phyloP scores from a whole-genome alignment of 2,113 vertebrate species.

The Syngnathus scovelli region DNA sequence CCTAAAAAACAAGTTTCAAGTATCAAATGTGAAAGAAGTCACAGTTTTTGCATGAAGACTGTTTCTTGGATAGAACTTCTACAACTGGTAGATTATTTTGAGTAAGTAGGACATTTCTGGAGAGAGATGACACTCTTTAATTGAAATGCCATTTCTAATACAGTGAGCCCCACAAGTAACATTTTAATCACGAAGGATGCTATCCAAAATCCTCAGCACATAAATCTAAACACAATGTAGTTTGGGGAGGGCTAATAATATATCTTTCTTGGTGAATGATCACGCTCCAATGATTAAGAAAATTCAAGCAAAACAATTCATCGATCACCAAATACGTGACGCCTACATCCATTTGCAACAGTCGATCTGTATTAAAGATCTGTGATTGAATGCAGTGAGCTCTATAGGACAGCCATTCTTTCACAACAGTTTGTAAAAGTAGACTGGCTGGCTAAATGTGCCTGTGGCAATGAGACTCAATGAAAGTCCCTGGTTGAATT shows the following conservation, averaged over 20 bases:
- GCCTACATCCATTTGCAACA: neutral
- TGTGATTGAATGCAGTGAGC: neutral
- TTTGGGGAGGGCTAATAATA: neutral
- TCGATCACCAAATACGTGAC: neutral
- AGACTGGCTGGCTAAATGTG: no score
- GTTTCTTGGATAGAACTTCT: neutral
- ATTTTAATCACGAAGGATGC: neutral
- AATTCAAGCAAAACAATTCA: neutral
- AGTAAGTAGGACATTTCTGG: conserved; percentile 3
- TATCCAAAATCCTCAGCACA: neutral
- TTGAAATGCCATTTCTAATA: conserved; percentile 38
- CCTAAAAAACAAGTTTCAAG: conserved; percentile 13
- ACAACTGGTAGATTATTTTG: neutral
- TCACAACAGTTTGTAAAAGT: neutral
- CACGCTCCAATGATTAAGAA: neutral
- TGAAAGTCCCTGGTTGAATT: neutral
- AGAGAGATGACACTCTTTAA: conserved; percentile 4
- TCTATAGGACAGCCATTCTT: neutral
- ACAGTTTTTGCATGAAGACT: neutral
- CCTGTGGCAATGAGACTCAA: neutral
- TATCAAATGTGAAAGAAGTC: conserved; percentile 7
- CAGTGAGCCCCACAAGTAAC: neutral
- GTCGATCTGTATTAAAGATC: neutral
- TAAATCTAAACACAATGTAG: neutral
- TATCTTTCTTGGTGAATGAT: neutral